Base-by-base conservation (phyloP, 92 coral and sea anemone genomes). In the Phenganax stokvisi region DNA sequence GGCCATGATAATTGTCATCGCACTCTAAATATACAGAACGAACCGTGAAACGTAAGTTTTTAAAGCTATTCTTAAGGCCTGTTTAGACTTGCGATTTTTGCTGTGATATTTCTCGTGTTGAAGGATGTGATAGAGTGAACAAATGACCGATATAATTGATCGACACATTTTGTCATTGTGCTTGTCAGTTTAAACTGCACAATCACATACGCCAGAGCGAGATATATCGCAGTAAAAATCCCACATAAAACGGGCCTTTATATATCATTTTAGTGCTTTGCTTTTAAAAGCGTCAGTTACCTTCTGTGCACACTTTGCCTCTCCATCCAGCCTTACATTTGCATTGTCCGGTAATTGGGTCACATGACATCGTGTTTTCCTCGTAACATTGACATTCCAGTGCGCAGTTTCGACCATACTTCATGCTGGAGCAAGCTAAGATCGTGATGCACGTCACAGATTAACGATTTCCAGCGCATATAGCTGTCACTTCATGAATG, bases 251-350 rank as follows among this genome's bases (percentile, higher is more conserved):
- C 25, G 25, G 25, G 25, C 25, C 25, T 20, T 20, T 20, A 20
- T 20, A 20, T 20, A 20, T 20, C 25, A 20, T 20, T 20, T 25
- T 17, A 15, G 54, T 16, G 54, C 1, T 55, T 16, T 20, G 17
- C 52, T 8, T 28, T 6, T 27, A 61, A 20, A 0, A 20, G 25
- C 54, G 27, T 15, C 9, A 85, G 92, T 79, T 87, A 92, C 97
- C 89, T 56, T 71, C 67, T 6, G 91, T 92, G 74, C 97, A 92
- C 82, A 87, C 96, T 0, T 63, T 53, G 66, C 97, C 97, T 58
- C 92, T 86, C 96, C 96, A 92, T 20, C 97, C 97, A 29, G 96
- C 71, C 12, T 71, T 54, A 81, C 97, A 92, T 65, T 56, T 72
- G 84, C 97, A 92, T 8, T 13, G 28, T 29, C 97, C 97, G 52